Evolutionary conservation across 2,797 vertebrate species (phyloP).

Genomic region (Hoplostethus mediterraneus): DNA sequence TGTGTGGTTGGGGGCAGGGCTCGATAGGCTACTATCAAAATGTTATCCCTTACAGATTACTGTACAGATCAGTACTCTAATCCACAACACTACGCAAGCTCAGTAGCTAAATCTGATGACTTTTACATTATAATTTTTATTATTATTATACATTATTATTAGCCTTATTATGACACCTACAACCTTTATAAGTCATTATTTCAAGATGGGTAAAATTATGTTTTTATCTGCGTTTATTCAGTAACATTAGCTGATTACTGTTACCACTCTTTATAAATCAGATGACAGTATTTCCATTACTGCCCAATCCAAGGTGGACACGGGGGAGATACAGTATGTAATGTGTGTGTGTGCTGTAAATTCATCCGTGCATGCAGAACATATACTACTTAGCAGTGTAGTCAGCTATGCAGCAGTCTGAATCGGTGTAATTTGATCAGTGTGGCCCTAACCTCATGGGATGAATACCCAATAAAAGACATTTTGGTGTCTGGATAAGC

Average conservation of each 20-base stretch:
- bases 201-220: too few relatives aligned
- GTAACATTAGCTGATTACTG: neutral
- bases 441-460: conserved; percentile 69
- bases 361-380: conserved; percentile 19
- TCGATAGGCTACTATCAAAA: neutral
- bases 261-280: conserved; percentile 4
- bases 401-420: conserved; percentile 49
- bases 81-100: too few relatives aligned
- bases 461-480: conserved; percentile 76
- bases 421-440: conserved; percentile 76
- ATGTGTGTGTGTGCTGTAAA: conserved; percentile 11
- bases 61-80: neutral
- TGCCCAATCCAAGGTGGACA: conserved; percentile 2
- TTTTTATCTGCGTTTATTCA: neutral
- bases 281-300: conserved; percentile 30
- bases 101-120: too few relatives aligned
- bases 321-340: neutral
- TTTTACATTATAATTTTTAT: neutral
- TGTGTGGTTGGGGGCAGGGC: neutral
- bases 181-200: too few relatives aligned
- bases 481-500: conserved; percentile 74
- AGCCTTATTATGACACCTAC: neutral
- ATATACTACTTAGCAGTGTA: conserved; percentile 27
- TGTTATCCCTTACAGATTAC: neutral
- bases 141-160: too few relatives aligned